Evolutionary conservation across 2,113 vertebrate species (phyloP), one percentile per base, ranked within the genome.

Genomic region (Hemiprocne comata): DNA sequence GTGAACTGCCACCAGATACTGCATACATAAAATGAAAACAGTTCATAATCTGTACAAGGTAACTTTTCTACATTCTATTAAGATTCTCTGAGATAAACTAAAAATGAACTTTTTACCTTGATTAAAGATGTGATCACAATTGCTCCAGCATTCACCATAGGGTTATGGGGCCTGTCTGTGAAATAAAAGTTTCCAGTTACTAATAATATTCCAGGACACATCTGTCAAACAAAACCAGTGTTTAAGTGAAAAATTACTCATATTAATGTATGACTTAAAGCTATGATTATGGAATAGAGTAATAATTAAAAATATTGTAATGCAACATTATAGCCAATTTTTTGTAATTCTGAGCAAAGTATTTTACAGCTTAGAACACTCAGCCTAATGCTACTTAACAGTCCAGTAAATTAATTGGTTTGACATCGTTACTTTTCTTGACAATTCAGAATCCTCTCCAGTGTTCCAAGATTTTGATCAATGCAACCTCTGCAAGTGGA

Each of bases 71-170:
- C 23, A 9, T 64, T 57, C 65, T 33, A 72, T 46, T 83, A 38
- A 81, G 93, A 74, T 61, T 80, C 11, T 77, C 11, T 1, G 8
- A 81, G 74, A 93, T 96, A 97, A 97, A 98, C 90, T 97, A 87
- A 95, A 96, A 95, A 65, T 90, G 57, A 95, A 96, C 54, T 95
- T 97, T 97, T 98, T 98, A 99, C 99, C 99, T 99, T 99, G 92
- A 99, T 99, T 96, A 99, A 98, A 55, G 99, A 99, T 11, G 99
- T 99, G 64, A 99, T 97, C 89, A 99, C 99, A 96, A 99, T 99
- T 67, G 99, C 99, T 69, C 99, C 99, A 77, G 99, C 99, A 85
- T 99, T 99, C 92, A 99, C 99, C 99, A 99, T 99, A 94, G 99
- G 99, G 97, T 99, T 99, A 97, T 99, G 99, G 61, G 99, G 99